Evolutionary conservation across 2,113 vertebrate species (phyloP).

Genomic region (cat (Felis catus)): DNA sequence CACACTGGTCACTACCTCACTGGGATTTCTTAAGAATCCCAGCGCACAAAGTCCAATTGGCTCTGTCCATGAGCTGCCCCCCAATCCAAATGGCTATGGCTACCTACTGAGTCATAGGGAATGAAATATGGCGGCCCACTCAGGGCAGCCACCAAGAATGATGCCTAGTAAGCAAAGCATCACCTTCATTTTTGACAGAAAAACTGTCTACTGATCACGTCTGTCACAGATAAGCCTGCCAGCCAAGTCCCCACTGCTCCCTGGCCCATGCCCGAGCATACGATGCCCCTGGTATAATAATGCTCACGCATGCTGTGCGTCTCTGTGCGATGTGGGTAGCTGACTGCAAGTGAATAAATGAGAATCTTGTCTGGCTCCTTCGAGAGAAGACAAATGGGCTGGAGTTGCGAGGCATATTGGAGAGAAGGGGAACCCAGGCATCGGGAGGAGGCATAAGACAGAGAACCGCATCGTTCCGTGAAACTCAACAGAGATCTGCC

Average conservation of each 20-base stretch:
- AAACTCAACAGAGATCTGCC: not conserved
- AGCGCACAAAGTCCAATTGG: not conserved
- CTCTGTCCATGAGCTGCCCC: too few relatives aligned
- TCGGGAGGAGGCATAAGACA: not conserved
- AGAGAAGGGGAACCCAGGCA: not conserved
- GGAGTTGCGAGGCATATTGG: not conserved
- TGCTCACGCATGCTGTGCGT: rapidly evolving
- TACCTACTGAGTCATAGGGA: not conserved
- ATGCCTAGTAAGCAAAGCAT: not conserved
- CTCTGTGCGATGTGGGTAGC: not conserved
- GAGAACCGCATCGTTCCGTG: rapidly evolving
- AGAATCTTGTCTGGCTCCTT: constrained; percentile 44
- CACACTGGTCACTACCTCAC: not conserved
- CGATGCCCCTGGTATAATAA: not conserved
- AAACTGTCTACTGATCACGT: not conserved
- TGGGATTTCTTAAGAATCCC: not conserved
- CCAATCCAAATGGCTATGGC: not conserved
- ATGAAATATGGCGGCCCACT: not conserved
- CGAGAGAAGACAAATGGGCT: constrained; percentile 45
- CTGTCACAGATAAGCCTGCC: constrained; percentile 25
- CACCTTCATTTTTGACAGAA: not conserved
- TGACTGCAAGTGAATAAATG: constrained; percentile 10
- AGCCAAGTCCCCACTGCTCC: not conserved
- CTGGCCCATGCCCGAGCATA: not conserved
- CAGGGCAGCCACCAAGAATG: not conserved